These are phyloP conservation scores for Anableps anableps DNA, from an alignment of 2,797 vertebrate species.

Conservation along the genomic window DNA sequence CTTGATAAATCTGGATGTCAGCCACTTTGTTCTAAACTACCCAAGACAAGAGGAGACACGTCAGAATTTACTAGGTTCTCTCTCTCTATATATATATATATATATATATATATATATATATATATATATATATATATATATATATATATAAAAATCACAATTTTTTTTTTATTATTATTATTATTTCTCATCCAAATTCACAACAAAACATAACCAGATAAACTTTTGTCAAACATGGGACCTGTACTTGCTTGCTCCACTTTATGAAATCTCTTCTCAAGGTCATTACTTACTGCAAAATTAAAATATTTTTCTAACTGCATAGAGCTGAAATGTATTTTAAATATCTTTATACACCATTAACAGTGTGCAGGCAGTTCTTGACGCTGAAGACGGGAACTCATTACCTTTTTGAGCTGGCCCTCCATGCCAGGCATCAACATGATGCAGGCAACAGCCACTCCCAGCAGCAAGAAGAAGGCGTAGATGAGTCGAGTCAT, in stretches of 20 bases:
- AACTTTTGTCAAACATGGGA: not conserved
- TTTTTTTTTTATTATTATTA: no score
- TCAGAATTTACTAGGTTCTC: no score
- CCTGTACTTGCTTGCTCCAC: not conserved
- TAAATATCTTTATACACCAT: not conserved
- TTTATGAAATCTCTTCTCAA: not conserved
- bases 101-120: no score
- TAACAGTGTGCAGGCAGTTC: not conserved
- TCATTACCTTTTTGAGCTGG: slow-evolving; percentile 93
- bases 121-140: no score
- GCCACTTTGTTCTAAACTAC: no score
- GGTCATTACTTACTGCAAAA: not conserved
- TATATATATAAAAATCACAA: no score
- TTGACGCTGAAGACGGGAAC: not conserved
- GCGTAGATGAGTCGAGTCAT: slow-evolving; percentile 95
- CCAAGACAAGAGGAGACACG: no score
- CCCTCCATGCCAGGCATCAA: slow-evolving; percentile 97
- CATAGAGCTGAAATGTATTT: not conserved
- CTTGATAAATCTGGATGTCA: no score
- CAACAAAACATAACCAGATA: not conserved
- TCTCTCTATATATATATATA: no score
- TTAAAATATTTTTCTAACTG: not conserved
- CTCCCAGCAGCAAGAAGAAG: slow-evolving; percentile 92
- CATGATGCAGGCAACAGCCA: slow-evolving; percentile 93
- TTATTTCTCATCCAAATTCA: not conserved